phyloP scores from a whole-genome alignment of 2,113 vertebrate genomes.

The Ceyx margarethae region DNA sequence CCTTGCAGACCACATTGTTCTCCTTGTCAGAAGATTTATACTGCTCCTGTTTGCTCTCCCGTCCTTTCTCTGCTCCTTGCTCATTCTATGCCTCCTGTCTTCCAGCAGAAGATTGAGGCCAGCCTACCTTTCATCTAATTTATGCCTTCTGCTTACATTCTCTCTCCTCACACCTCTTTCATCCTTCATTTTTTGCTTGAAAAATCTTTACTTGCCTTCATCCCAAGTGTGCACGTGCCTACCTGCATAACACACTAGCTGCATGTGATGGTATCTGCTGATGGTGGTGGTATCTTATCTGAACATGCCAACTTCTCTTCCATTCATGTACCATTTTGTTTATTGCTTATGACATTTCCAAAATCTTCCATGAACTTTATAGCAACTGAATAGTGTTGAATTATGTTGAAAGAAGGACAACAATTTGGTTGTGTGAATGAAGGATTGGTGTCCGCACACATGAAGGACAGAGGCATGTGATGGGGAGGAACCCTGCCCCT shows the following conservation, averaged over 20 bases:
- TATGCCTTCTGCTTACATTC: background rate
- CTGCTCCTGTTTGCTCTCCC: background rate
- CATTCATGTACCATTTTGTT: accelerated
- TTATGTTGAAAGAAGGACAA: background rate
- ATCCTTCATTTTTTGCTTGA: background rate
- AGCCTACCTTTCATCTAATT: background rate
- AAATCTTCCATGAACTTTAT: background rate
- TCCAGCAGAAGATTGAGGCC: accelerated
- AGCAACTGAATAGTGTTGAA: background rate
- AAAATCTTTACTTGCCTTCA: background rate
- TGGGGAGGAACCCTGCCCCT: background rate
- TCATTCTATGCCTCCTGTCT: background rate
- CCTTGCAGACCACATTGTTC: background rate
- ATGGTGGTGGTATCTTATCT: background rate
- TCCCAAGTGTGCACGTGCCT: background rate
- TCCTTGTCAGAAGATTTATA: background rate
- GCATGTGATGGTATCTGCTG: background rate
- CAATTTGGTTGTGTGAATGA: background rate
- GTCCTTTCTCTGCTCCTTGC: background rate
- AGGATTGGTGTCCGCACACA: background rate
- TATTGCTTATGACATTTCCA: background rate
- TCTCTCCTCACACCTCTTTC: background rate
- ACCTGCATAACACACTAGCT: background rate
- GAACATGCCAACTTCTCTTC: background rate
- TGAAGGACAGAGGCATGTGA: background rate